Evolutionary conservation across 2,888 invertebrate species (phyloP).

Genomic region (Flexamia atlantica): DNA sequence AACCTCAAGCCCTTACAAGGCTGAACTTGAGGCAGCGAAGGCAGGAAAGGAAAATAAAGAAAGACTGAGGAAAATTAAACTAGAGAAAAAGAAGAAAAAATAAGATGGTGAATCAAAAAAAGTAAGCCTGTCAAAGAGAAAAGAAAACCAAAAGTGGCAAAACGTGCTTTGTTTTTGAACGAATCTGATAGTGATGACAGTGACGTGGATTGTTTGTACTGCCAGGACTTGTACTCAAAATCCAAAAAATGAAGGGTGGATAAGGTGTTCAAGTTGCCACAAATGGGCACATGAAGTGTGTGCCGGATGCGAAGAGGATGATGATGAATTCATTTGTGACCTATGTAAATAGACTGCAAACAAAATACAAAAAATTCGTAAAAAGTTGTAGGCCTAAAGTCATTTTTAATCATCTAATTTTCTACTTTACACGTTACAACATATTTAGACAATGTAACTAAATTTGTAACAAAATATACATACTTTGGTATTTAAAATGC

Average conservation of each 20-base stretch:
- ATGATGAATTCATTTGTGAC: conserved; percentile 50
- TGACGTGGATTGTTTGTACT: conserved; percentile 47
- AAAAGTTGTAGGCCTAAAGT: too few species aligned
- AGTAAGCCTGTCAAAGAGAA: conserved; percentile 1
- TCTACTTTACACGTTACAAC: conserved; percentile 19
- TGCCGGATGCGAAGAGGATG: conserved; percentile 45
- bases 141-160: conserved; percentile 52
- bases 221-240: conserved; percentile 49
- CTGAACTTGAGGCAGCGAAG: not conserved
- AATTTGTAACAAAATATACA: conserved; percentile 53
- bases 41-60: conserved; percentile 4
- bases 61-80: too few species aligned
- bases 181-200: conserved; percentile 51
- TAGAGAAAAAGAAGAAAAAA: too few species aligned
- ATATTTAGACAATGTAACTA: conserved; percentile 49
- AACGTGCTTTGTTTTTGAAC: conserved; percentile 49
- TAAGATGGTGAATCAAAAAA: too few species aligned
- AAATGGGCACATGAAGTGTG: conserved; percentile 48
- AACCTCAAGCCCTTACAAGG: conserved; percentile 9
- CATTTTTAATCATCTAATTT: conserved; percentile 12
- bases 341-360: conserved; percentile 51
- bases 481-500: conserved; percentile 44
- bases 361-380: not conserved
- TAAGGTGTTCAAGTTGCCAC: conserved; percentile 31
- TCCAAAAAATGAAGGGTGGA: conserved; percentile 49